A percentile compares a stretch with the other conserved stretches of the same genome.
Conservation (phyloP, 2,113 vertebrate genomes). For the Pomatostomus ruficeps region DNA sequence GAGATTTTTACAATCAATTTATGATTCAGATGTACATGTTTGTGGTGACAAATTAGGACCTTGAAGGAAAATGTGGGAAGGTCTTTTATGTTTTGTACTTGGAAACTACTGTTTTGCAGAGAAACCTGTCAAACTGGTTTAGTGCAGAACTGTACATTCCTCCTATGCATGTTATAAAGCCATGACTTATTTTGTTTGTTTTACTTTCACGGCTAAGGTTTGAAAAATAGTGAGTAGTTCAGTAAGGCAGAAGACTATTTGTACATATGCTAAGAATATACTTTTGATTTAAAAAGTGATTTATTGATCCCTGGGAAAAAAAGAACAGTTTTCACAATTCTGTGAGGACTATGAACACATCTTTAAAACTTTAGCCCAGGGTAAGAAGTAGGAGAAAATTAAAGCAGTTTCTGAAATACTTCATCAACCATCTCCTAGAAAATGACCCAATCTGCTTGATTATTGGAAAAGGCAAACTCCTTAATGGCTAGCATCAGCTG, state of each 20-base stretch:
- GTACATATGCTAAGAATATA: background rate
- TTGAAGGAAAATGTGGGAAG: background rate
- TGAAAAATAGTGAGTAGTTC: background rate
- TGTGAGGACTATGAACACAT: background rate
- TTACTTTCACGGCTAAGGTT: background rate
- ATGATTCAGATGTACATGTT: background rate
- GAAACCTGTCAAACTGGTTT: background rate
- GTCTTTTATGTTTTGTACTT: background rate
- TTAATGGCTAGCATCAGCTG: slow-evolving; percentile 32
- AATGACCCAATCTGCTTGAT: slow-evolving; percentile 45
- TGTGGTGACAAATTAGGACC: background rate
- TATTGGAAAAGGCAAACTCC: slow-evolving; percentile 46
- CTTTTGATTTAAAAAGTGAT: slow-evolving; percentile 15
- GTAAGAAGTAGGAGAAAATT: slow-evolving; percentile 40
- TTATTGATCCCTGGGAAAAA: slow-evolving; percentile 7
- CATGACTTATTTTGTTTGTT: background rate
- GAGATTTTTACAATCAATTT: background rate
- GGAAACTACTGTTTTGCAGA: background rate
- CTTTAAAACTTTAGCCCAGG: slow-evolving; percentile 38
- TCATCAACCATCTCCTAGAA: slow-evolving; percentile 8
- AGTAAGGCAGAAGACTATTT: background rate
- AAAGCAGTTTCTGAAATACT: slow-evolving; percentile 45
- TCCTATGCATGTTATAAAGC: background rate
- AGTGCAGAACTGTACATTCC: background rate
- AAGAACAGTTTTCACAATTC: slow-evolving; percentile 14